Percentiles rank a stretch among this genome's conserved stretches.
Evolutionary conservation across 2,797 vertebrate genomes (phyloP).

Genomic region (Neostethus bicornis): DNA sequence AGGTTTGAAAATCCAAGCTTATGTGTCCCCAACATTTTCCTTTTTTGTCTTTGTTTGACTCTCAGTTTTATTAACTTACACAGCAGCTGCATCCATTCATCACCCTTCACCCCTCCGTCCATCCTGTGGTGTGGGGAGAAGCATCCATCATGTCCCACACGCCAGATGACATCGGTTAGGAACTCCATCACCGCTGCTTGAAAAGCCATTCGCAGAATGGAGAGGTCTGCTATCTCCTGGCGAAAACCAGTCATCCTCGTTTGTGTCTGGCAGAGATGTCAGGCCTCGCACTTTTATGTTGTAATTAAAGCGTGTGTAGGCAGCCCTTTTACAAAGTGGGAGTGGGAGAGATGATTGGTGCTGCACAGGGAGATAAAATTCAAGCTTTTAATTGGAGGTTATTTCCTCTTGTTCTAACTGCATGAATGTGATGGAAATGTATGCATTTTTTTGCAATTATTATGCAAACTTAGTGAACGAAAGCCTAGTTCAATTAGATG

Average conservation of each 20-base stretch:
- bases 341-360: slow-evolving; percentile 23
- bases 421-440: slow-evolving; percentile 7
- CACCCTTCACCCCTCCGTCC: slow-evolving; percentile 18
- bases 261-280: slow-evolving; percentile 22
- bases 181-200: slow-evolving; percentile 34
- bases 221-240: neutral
- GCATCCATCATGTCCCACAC: slow-evolving; percentile 43
- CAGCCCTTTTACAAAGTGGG: neutral
- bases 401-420: slow-evolving; percentile 16
- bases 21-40: slow-evolving; percentile 3
- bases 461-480: slow-evolving; percentile 1
- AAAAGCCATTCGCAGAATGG: slow-evolving; percentile 22
- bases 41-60: slow-evolving; percentile 14
- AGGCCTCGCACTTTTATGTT: slow-evolving; percentile 25
- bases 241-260: slow-evolving; percentile 28
- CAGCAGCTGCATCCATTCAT: slow-evolving; percentile 33
- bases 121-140: slow-evolving; percentile 5
- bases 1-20: slow-evolving; percentile 3
- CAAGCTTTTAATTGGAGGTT: slow-evolving; percentile 34
- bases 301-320: slow-evolving; percentile 35
- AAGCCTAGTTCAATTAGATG: neutral
- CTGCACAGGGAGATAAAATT: slow-evolving; percentile 21
- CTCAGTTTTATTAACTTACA: slow-evolving; percentile 41
- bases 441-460: neutral
- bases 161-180: slow-evolving; percentile 34